These are phyloP conservation scores for Macrotus californicus DNA, from an alignment of 2,113 vertebrate species.

Conservation along the genomic window DNA sequence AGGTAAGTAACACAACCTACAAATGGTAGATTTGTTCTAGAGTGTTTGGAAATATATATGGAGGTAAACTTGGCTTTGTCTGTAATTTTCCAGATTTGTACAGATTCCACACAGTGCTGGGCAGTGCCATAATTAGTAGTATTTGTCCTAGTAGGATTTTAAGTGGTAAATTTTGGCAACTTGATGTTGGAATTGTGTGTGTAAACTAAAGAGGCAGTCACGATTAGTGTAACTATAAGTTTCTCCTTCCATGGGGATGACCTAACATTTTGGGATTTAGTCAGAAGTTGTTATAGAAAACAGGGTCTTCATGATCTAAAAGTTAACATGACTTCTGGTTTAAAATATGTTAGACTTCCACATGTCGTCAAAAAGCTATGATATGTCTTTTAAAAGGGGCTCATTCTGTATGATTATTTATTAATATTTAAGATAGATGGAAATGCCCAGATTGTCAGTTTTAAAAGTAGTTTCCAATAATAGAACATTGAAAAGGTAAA, in stretches of 20 bases:
- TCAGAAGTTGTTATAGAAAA: slow-evolving; percentile 22
- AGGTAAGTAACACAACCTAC: slow-evolving; percentile 80
- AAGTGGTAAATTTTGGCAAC: neutral
- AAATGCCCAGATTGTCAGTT: neutral
- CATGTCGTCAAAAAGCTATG: slow-evolving; percentile 50
- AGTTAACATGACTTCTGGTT: slow-evolving; percentile 43
- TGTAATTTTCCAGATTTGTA: slow-evolving; percentile 38
- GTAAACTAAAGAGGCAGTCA: slow-evolving; percentile 41
- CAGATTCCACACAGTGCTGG: neutral
- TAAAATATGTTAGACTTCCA: neutral
- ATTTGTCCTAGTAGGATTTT: slow-evolving; percentile 25
- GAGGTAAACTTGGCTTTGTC: slow-evolving; percentile 1
- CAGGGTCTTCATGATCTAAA: slow-evolving; percentile 16
- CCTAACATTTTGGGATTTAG: slow-evolving; percentile 50
- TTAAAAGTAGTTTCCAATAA: slow-evolving; percentile 40
- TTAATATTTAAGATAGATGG: slow-evolving; percentile 30
- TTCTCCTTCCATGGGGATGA: slow-evolving; percentile 44
- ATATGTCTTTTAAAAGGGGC: neutral
- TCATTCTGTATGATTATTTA: neutral
- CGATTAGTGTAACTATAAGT: slow-evolving; percentile 45
- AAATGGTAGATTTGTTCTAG: slow-evolving; percentile 53
- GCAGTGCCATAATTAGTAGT: neutral
- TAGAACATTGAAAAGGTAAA: slow-evolving; percentile 24
- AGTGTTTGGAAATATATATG: neutral
- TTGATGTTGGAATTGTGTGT: slow-evolving; percentile 18